Percentiles rank a stretch among this genome's conserved stretches.
Evolutionary conservation across 2,113 vertebrate species (phyloP).

Genomic region (Myotis davidii): DNA sequence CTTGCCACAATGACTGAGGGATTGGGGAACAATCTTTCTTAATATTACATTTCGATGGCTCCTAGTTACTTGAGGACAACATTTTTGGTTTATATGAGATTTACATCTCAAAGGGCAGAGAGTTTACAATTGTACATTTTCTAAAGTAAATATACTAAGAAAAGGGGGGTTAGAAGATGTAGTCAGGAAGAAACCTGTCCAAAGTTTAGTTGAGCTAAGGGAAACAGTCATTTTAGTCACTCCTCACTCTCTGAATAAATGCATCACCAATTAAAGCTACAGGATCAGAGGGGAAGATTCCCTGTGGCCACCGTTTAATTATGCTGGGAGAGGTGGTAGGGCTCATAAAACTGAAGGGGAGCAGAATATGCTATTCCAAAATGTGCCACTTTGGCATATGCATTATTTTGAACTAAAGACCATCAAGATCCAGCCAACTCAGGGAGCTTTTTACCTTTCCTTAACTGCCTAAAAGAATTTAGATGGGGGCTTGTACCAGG

Average conservation of each 20-base stretch:
- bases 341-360: background rate
- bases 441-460: background rate
- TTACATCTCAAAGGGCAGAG: constrained; percentile 10
- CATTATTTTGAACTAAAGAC: background rate
- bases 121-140: background rate
- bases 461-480: background rate
- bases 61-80: background rate
- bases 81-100: background rate
- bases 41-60: constrained; percentile 22
- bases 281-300: background rate
- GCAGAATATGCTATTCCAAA: background rate
- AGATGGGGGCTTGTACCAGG: background rate
- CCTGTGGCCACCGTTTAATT: background rate
- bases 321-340: background rate
- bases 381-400: background rate
- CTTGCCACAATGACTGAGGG: background rate
- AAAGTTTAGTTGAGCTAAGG: background rate
- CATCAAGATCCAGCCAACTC: background rate
- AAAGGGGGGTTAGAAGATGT: background rate
- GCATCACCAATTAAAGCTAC: background rate
- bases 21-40: background rate
- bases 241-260: background rate
- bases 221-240: background rate
- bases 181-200: background rate
- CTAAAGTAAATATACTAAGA: background rate